Evolutionary conservation across 2,888 invertebrate genomes (phyloP).

Genomic region (Drosophila anceps): DNA sequence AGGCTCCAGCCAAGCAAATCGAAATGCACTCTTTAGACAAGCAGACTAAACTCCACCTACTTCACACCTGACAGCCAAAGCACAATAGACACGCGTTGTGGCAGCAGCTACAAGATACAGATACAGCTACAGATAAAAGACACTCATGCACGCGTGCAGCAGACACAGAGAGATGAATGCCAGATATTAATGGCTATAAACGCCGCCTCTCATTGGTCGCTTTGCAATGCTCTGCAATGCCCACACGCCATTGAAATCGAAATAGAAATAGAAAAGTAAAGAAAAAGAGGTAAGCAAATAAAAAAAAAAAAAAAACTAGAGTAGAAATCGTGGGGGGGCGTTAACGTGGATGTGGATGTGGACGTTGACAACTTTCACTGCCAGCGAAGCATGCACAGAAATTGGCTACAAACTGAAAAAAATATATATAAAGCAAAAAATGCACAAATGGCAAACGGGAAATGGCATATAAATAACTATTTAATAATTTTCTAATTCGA

Average conservation of each 20-base stretch:
- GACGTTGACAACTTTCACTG: constrained; percentile 74
- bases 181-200: constrained; percentile 56
- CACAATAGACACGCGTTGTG: constrained; percentile 48
- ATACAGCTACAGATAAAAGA: constrained; percentile 35
- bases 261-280: constrained; percentile 40
- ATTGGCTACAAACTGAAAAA: constrained; percentile 29
- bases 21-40: constrained; percentile 29
- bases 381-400: constrained; percentile 62
- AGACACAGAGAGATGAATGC: constrained; percentile 28
- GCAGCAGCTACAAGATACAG: constrained; percentile 33
- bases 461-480: constrained; percentile 8
- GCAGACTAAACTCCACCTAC: constrained; percentile 66
- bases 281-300: neutral
- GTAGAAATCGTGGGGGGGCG: constrained; percentile 48
- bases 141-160: constrained; percentile 25
- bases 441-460: constrained; percentile 5
- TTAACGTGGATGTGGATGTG: constrained; percentile 9
- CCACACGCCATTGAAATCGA: constrained; percentile 54
- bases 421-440: constrained; percentile 11
- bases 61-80: constrained; percentile 69
- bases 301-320: constrained; percentile 30
- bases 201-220: constrained; percentile 60
- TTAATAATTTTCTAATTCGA: constrained; percentile 2
- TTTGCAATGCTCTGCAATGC: constrained; percentile 26
- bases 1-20: constrained; percentile 42